These are phyloP conservation scores for Percopsis transmontana DNA, from an alignment of 2,113 vertebrate species.

Conservation along the genomic window DNA sequence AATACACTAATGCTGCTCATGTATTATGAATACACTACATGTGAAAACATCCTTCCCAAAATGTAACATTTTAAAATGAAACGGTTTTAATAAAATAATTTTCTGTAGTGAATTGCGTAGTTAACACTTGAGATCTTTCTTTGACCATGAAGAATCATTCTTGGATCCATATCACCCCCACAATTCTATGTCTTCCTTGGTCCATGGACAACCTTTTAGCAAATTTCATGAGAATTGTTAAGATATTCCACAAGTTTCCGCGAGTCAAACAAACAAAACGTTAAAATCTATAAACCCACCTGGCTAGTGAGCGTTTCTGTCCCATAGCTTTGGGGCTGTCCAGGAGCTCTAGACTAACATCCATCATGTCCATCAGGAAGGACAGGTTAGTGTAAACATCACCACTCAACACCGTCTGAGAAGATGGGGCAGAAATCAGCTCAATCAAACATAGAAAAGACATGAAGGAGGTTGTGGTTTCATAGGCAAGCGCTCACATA, in stretches of 20 bases:
- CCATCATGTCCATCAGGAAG: slow-evolving; percentile 94
- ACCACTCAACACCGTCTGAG: slow-evolving; percentile 93
- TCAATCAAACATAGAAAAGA: not conserved
- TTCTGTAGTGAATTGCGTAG: too few species aligned
- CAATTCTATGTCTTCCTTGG: too few species aligned
- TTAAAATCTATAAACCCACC: slow-evolving; percentile 66
- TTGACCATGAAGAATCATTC: too few species aligned
- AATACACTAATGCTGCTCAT: too few species aligned
- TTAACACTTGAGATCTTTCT: too few species aligned
- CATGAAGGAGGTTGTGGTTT: not conserved
- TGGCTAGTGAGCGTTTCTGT: slow-evolving; percentile 83
- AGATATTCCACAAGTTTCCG: not conserved
- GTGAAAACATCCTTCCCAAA: too few species aligned
- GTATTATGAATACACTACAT: too few species aligned
- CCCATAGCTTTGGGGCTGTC: slow-evolving; percentile 77
- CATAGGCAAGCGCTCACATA: slow-evolving; percentile 80
- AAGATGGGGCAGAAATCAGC: slow-evolving; percentile 4
- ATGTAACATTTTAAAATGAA: too few species aligned
- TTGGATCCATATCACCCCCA: too few species aligned
- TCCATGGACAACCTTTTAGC: too few species aligned
- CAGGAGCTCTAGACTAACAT: slow-evolving; percentile 93
- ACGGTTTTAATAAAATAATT: too few species aligned
- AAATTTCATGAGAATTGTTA: too few species aligned
- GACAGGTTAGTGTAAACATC: slow-evolving; percentile 91
- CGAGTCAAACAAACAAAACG: not conserved